A percentile compares a stretch with the other conserved stretches of the same genome.
Evolutionary conservation across 2,888 invertebrate genomes (phyloP).

Genomic region (Folsomia manolachei): DNA sequence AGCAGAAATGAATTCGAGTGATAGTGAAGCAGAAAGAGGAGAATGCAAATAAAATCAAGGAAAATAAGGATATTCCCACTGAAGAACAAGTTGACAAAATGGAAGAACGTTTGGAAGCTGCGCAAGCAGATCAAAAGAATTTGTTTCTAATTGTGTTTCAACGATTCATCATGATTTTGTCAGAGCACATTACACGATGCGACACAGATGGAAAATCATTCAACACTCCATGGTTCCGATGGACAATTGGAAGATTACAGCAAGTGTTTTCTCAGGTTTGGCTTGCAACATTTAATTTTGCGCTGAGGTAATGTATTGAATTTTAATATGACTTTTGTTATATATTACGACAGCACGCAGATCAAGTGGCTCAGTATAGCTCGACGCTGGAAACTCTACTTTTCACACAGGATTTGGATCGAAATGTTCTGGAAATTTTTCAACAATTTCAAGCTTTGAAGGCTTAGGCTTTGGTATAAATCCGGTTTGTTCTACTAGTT

Average conservation of each 20-base stretch:
- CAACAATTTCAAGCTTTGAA: slow-evolving; percentile 93
- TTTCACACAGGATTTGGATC: slow-evolving; percentile 93
- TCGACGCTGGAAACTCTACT: slow-evolving; percentile 89
- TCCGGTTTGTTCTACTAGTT: too few relatives aligned
- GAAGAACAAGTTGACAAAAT: slow-evolving; percentile 88
- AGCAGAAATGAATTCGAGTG: slow-evolving; percentile 64
- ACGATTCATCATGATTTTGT: slow-evolving; percentile 95
- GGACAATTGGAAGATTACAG: slow-evolving; percentile 89
- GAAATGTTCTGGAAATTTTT: slow-evolving; percentile 93
- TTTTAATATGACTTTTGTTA: slow-evolving; percentile 30
- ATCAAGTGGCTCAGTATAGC: slow-evolving; percentile 95
- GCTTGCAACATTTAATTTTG: neutral
- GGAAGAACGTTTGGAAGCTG: slow-evolving; percentile 91
- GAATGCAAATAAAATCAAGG: slow-evolving; percentile 57
- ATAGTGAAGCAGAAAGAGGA: slow-evolving; percentile 69
- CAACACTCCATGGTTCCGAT: slow-evolving; percentile 92
- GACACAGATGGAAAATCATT: slow-evolving; percentile 91
- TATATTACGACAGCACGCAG: slow-evolving; percentile 82
- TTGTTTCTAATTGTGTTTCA: slow-evolving; percentile 95
- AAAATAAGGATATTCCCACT: slow-evolving; percentile 64
- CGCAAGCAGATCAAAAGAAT: slow-evolving; percentile 94
- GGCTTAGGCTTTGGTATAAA: slow-evolving; percentile 58
- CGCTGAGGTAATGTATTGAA: neutral
- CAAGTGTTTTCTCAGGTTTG: slow-evolving; percentile 89
- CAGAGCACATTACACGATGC: slow-evolving; percentile 88